Conservation (phyloP, 1,140 invertebrate species). For the Euborellia annulipes region DNA sequence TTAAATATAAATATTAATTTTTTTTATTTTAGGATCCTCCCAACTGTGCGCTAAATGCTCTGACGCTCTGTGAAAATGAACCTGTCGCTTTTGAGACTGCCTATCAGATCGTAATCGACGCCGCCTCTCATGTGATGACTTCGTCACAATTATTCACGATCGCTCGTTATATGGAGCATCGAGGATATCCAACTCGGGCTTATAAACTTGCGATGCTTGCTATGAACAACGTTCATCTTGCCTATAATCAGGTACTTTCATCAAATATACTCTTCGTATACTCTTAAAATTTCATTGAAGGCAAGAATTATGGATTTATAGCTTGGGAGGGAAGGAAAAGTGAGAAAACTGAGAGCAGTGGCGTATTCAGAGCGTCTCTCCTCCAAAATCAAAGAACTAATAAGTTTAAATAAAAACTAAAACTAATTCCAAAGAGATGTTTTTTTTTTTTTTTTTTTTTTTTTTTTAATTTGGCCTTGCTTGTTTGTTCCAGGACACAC, state of each 20-base stretch:
- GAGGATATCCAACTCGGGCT: slow-evolving; percentile 61
- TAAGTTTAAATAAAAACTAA: too few relatives aligned
- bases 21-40: slow-evolving; percentile 47
- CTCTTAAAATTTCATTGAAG: too few relatives aligned
- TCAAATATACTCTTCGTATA: too few relatives aligned
- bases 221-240: slow-evolving; percentile 68
- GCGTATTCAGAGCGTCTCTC: too few relatives aligned
- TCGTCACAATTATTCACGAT: slow-evolving; percentile 70
- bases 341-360: too few relatives aligned
- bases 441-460: too few relatives aligned
- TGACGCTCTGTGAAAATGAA: slow-evolving; percentile 71
- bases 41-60: slow-evolving; percentile 67
- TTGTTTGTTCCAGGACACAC: slow-evolving; percentile 54
- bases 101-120: slow-evolving; percentile 70
- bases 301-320: too few relatives aligned
- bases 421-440: too few relatives aligned
- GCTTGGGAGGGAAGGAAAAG: too few relatives aligned
- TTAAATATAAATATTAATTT: background rate
- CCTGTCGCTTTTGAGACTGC: slow-evolving; percentile 65
- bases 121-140: slow-evolving; percentile 60
- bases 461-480: too few relatives aligned
- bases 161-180: slow-evolving; percentile 71
- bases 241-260: slow-evolving; percentile 63
- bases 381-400: too few relatives aligned
- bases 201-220: slow-evolving; percentile 69